Conservation (phyloP, 2,797 vertebrate species). For the Furcifer pardalis region DNA sequence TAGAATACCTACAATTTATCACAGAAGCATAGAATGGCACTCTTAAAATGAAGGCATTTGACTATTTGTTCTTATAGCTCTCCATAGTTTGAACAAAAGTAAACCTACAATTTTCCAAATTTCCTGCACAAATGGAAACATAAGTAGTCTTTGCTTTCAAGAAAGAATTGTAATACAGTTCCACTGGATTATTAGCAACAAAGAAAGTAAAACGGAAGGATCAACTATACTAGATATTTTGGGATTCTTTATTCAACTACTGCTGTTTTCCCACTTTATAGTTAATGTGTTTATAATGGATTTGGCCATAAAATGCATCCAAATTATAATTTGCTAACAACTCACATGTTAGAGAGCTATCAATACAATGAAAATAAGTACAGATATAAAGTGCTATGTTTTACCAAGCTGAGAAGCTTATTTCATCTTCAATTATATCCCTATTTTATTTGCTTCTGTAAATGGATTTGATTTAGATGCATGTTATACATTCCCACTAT, state of each 20-base stretch:
- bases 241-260: not conserved
- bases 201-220: not conserved
- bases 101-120: conserved; percentile 36
- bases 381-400: not conserved
- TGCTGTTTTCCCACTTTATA: not conserved
- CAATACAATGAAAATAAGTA: not conserved
- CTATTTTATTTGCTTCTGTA: conserved; percentile 37
- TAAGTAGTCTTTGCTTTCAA: conserved; percentile 31
- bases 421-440: conserved; percentile 2
- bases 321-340: conserved; percentile 6
- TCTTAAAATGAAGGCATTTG: conserved; percentile 30
- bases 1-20: conserved; percentile 14
- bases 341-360: not conserved
- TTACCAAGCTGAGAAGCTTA: not conserved
- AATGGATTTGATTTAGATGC: not conserved
- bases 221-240: conserved; percentile 4
- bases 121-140: conserved; percentile 33
- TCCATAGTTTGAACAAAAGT: conserved; percentile 22
- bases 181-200: not conserved
- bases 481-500: not conserved
- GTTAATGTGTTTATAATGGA: not conserved
- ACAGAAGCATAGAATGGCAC: conserved; percentile 1
- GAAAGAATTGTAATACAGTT: conserved; percentile 12
- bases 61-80: not conserved
- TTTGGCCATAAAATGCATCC: conserved; percentile 46